Evolutionary conservation across 2,113 vertebrate genomes (phyloP), one percentile per base, ranked within the genome.

Genomic region (Pyrgilauda ruficollis): DNA sequence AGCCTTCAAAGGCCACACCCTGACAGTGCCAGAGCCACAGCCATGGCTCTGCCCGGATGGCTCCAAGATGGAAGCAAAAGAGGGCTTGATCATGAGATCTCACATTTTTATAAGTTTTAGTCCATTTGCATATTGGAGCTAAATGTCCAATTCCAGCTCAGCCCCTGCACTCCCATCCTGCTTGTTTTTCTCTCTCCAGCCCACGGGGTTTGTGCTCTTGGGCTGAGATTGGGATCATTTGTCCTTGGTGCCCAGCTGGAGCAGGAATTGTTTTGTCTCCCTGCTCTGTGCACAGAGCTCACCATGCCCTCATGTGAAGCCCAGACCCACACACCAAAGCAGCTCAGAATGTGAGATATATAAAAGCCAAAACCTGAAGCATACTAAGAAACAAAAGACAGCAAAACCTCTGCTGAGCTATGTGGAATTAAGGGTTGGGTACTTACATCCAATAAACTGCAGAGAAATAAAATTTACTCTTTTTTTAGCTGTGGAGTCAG

Each of bases 291-390:
- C 21, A 58, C 6, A 58, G 56, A 58, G 33, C 56, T 58, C n/a
- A 24, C 9, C n/a, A 58, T 58, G 21, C 33, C 33, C 4, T 15
- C 1, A 24, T 35, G 2, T 35, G 56, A 7, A 58, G 56, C n/a
- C 2, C 56, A 35, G 33, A 35, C 9, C 33, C 21, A 23, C 56
- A 1, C 56, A 58, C 22, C 16, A 35, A 58, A 35, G 22, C n/a
- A 24, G 33, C 22, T 24, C 56, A 35, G 33, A 35, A 35, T 24
- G 4, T 3, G 56, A 35, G 16, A n/a, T 5, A 35, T 11, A 58
- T 1, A 23, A 58, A 24, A 14, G 14, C 22, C 24, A 2, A 2
- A 35, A 24, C n/a, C 22, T 2, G 2, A 35, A 14, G 22, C 22
- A 24, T 15, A n/a, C 35, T 35, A 35, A 76, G 41, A 55, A 53